Conservation (phyloP, 2,113 vertebrate species). For the Dendropsophus ebraccatus region DNA sequence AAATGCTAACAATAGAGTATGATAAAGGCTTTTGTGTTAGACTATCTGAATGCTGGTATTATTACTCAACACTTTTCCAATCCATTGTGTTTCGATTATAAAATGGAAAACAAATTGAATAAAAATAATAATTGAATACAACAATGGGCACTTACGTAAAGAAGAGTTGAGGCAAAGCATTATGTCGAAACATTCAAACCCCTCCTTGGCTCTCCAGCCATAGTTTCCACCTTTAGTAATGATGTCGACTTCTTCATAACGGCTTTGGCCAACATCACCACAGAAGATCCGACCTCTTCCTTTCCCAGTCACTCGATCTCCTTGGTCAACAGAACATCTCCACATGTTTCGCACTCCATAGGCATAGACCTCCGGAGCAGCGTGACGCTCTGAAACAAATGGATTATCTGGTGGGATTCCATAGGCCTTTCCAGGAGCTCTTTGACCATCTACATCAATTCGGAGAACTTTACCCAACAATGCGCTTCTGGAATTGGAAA, state of each 20-base stretch:
- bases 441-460: conserved; percentile 75
- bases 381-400: conserved; percentile 70
- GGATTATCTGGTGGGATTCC: conserved; percentile 79
- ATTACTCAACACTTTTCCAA: too few species aligned
- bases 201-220: conserved; percentile 86
- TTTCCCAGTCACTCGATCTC: conserved; percentile 69
- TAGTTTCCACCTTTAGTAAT: conserved; percentile 85
- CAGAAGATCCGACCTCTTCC: conserved; percentile 84
- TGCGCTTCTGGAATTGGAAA: conserved; percentile 72
- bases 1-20: too few species aligned
- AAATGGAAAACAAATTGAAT: too few species aligned
- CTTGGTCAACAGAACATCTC: conserved; percentile 81
- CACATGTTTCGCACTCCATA: conserved; percentile 84
- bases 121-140: not conserved
- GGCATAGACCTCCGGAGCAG: conserved; percentile 77
- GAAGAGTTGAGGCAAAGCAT: conserved; percentile 82
- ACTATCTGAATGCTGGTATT: not conserved
- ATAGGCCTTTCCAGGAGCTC: conserved; percentile 68
- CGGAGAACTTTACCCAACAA: conserved; percentile 84
- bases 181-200: conserved; percentile 81
- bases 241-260: conserved; percentile 85
- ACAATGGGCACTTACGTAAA: conserved; percentile 71
- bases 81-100: too few species aligned
- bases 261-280: conserved; percentile 85
- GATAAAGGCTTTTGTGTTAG: not conserved